These are phyloP conservation scores for Pseudomyrmex concolor DNA, from an alignment of 1,140 invertebrate species.

Conservation along the genomic window DNA sequence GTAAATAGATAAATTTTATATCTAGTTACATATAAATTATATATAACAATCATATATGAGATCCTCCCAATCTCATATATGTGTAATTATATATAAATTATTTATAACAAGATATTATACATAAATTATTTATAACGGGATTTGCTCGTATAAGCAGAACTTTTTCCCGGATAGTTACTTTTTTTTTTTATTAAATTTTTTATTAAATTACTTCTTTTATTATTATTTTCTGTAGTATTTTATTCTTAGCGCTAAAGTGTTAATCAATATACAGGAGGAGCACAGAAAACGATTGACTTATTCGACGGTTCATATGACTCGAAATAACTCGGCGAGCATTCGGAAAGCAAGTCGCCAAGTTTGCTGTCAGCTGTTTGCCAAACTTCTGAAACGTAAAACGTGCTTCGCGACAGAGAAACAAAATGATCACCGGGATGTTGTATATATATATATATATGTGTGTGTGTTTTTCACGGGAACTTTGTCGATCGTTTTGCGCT, in stretches of 20 bases:
- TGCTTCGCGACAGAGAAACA: slow-evolving; percentile 19
- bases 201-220: too few relatives aligned
- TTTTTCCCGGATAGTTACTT: too few relatives aligned
- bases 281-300: not conserved
- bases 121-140: too few relatives aligned
- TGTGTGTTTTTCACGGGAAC: not conserved
- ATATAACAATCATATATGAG: too few relatives aligned
- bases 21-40: too few relatives aligned
- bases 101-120: too few relatives aligned
- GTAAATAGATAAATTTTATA: too few relatives aligned
- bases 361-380: slow-evolving; percentile 1
- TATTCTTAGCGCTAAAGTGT: not conserved
- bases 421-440: not conserved
- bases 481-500: not conserved
- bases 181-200: too few relatives aligned
- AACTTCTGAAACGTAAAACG: slow-evolving; percentile 18
- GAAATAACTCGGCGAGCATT: slow-evolving; percentile 3
- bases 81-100: too few relatives aligned
- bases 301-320: not conserved
- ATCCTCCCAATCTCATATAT: too few relatives aligned
- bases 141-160: too few relatives aligned
- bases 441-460: not conserved
- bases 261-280: not conserved
- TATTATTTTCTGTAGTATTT: too few relatives aligned
- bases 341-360: slow-evolving; percentile 5